Base-by-base conservation (phyloP, 2,888 invertebrate species). In the Pseudanteris insignis region DNA sequence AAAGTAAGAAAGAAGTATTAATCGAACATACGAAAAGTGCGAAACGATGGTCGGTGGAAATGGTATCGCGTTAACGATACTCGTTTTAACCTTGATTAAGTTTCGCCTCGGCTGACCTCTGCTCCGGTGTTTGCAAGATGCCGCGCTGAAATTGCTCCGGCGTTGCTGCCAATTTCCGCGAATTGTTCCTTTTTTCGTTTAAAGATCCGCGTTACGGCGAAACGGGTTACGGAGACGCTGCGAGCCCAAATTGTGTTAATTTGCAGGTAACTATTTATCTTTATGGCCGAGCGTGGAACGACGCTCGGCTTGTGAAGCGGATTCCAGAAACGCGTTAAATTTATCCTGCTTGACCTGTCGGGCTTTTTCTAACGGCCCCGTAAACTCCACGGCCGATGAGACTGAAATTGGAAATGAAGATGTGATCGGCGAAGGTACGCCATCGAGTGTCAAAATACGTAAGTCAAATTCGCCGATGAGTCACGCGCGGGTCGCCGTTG, bases 11-110 rank as follows among this genome's bases (percentile, higher is more conserved):
- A 48, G 47, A 54, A 43, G 47, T 53, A 53, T 60, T 60, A 54
- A 50, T 59, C 55, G 48, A 48, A 44, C 18, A 32, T 41, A 47
- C 34, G 38, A 9, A 26, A 61, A 46, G 64, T 64, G 57, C 40
- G 14, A 58, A 61, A 18, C 34, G 44, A 36, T 43, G 24, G 26
- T 26, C 28, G 25, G 24, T 24, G 60, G 13, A 55, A 62, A 65
- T 60, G 51, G 55, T 25, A 34, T 55, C 51, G 72, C 77, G 79
- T 76, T 79, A 79, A 79, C 79, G 78, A 79, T 78, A 70, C 73
- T 77, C 77, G 70, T 75, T 78, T 78, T 75, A 75, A 73, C 75
- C 74, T 68, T 76, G 76, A 79, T 79, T 79, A 77, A 77, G 74
- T 75, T 77, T 74, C 72, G 69, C 69, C 71, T 67, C 43, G 68